These are phyloP conservation scores for Anarsia innoxiella DNA, from an alignment of 2,888 invertebrate species.

Conservation along the genomic window DNA sequence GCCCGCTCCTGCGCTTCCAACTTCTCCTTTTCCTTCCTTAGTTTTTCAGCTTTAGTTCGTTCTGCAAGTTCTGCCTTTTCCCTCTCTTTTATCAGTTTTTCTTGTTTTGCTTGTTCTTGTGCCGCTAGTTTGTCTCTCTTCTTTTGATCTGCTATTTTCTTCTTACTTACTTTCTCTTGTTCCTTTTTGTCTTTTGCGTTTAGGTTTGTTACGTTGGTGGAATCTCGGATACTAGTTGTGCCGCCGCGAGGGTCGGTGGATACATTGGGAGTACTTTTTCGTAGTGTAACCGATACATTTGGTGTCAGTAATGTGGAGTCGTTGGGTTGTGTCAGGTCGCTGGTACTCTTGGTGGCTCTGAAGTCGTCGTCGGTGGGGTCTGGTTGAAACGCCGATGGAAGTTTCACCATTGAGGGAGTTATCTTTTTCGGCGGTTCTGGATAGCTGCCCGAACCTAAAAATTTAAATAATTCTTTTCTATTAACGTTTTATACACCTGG, in stretches of 20 bases:
- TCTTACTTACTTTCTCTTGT: slow-evolving; percentile 45
- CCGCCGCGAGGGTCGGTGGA: slow-evolving; percentile 38
- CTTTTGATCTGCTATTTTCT: slow-evolving; percentile 33
- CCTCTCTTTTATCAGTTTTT: slow-evolving; percentile 35
- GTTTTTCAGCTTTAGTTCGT: slow-evolving; percentile 38
- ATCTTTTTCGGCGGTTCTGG: slow-evolving; percentile 32
- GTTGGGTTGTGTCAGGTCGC: slow-evolving; percentile 30
- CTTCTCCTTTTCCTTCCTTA: slow-evolving; percentile 31
- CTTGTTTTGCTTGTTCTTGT: slow-evolving; percentile 36
- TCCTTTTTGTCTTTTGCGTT: slow-evolving; percentile 27
- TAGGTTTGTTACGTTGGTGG: slow-evolving; percentile 15
- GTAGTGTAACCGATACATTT: slow-evolving; percentile 18
- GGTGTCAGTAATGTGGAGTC: too few relatives aligned
- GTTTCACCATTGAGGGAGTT: slow-evolving; percentile 36
- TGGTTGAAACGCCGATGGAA: slow-evolving; percentile 23
- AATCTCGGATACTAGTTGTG: slow-evolving; percentile 8
- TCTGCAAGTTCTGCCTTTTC: slow-evolving; percentile 34
- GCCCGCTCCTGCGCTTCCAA: slow-evolving; percentile 25
- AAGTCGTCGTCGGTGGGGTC: slow-evolving; percentile 14
- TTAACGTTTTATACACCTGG: too few relatives aligned
- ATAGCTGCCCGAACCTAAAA: slow-evolving; percentile 18
- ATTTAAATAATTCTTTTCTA: too few relatives aligned
- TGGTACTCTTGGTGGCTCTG: slow-evolving; percentile 41
- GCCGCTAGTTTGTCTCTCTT: slow-evolving; percentile 33
- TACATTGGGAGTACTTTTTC: slow-evolving; percentile 38